Conservation (phyloP, 2,888 invertebrate species). For the Lasioglossum morio region DNA sequence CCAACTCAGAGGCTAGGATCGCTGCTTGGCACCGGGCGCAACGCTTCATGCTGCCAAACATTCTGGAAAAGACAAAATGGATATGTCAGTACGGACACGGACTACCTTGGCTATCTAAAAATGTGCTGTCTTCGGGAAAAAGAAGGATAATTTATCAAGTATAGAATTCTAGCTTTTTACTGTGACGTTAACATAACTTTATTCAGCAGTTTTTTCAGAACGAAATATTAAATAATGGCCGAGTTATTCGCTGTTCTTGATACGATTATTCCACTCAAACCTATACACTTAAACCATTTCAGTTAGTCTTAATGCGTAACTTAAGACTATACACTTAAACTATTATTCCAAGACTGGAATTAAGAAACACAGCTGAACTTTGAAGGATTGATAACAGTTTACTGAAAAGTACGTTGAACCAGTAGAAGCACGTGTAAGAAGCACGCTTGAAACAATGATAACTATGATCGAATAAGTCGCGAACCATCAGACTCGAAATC, state of each 20-base stretch:
- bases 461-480: background rate
- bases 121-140: background rate
- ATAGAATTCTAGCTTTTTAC: background rate
- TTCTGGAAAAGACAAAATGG: slow-evolving; percentile 86
- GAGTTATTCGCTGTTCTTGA: too few species aligned
- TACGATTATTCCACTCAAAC: too few species aligned
- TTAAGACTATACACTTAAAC: too few species aligned
- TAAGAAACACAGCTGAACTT: too few species aligned
- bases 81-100: background rate
- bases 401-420: background rate
- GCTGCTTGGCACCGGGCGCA: slow-evolving; percentile 96
- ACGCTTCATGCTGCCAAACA: slow-evolving; percentile 93
- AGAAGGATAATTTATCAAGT: background rate
- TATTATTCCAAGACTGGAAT: too few species aligned
- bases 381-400: too few species aligned
- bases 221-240: background rate
- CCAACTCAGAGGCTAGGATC: slow-evolving; percentile 95
- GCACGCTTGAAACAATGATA: background rate
- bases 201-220: background rate
- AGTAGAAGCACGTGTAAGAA: background rate
- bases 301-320: too few species aligned
- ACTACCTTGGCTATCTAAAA: background rate
- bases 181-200: background rate
- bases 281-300: too few species aligned
- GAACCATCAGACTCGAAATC: background rate